Evolutionary conservation across 2,113 vertebrate genomes (phyloP).

Genomic region (Rallus limicola): DNA sequence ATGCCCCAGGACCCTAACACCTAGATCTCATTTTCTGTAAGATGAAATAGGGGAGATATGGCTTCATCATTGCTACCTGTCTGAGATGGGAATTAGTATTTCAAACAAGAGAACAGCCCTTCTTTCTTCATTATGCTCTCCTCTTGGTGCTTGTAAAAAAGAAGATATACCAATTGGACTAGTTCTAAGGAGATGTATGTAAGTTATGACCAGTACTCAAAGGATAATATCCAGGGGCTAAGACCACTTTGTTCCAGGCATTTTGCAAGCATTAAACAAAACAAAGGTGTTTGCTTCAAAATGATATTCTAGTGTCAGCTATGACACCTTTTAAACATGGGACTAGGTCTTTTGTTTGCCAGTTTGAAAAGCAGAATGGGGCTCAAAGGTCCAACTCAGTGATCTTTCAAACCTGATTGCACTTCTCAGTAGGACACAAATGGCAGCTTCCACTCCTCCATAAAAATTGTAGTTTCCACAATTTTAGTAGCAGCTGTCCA

Average conservation of each 20-base stretch:
- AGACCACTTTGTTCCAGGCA: rapidly evolving
- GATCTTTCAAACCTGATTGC: not conserved
- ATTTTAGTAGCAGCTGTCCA: not conserved
- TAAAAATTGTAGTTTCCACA: not conserved
- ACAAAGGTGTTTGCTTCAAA: not conserved
- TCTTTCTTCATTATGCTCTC: not conserved
- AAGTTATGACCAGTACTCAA: not conserved
- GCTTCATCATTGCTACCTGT: rapidly evolving
- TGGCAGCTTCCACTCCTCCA: not conserved
- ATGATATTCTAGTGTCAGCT: not conserved
- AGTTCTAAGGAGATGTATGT: not conserved
- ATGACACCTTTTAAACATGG: not conserved
- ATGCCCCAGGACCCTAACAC: not conserved
- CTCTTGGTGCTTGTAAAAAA: not conserved
- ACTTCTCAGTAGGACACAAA: not conserved
- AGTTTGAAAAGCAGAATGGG: not conserved
- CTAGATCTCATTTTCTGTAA: not conserved
- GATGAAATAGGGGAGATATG: not conserved
- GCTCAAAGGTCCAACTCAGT: rapidly evolving
- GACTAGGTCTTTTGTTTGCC: not conserved
- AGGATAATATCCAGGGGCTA: not conserved
- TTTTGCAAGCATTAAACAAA: not conserved
- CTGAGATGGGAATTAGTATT: not conserved
- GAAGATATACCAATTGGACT: not conserved
- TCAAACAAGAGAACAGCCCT: not conserved